Evolutionary conservation across 1,140 invertebrate genomes (phyloP).

Genomic region (Babylonia areolata): DNA sequence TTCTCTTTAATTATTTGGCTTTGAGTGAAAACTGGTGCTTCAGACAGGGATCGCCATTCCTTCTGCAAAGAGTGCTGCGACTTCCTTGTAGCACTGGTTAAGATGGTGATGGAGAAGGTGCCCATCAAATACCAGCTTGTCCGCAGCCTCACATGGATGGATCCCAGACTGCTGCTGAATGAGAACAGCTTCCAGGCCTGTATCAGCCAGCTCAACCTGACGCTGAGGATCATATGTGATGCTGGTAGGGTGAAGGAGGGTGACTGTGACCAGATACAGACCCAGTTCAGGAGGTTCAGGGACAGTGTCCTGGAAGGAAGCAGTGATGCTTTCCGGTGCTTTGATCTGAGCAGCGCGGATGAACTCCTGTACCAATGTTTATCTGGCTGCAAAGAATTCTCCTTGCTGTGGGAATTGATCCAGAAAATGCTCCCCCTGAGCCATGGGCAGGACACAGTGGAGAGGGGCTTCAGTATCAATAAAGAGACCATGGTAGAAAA

Average conservation of each 20-base stretch:
- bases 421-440: slow-evolving; percentile 48
- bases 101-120: too few relatives aligned
- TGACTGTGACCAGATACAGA: slow-evolving; percentile 39
- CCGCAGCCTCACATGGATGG: too few relatives aligned
- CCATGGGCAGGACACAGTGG: slow-evolving; percentile 59
- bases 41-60: too few relatives aligned
- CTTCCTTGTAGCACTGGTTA: too few relatives aligned
- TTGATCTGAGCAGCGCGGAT: slow-evolving; percentile 43
- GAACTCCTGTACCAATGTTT: slow-evolving; percentile 26
- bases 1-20: too few relatives aligned
- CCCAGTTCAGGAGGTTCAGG: slow-evolving; percentile 23
- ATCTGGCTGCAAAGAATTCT: slow-evolving; percentile 28
- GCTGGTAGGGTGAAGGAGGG: not conserved
- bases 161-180: too few relatives aligned
- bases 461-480: slow-evolving; percentile 58
- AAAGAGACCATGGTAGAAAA: slow-evolving; percentile 54
- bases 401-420: slow-evolving; percentile 46
- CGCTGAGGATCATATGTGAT: not conserved
- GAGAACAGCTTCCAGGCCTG: too few relatives aligned
- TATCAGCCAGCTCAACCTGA: too few relatives aligned
- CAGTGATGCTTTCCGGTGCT: slow-evolving; percentile 1
- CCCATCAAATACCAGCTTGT: too few relatives aligned
- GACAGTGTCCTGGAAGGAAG: slow-evolving; percentile 22
- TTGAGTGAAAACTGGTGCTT: too few relatives aligned
- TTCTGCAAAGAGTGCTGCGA: too few relatives aligned